A percentile compares a stretch with the other conserved stretches of the same genome.
phyloP scores from a whole-genome alignment of 2,113 vertebrate genomes.

The Tragulus kanchil region DNA sequence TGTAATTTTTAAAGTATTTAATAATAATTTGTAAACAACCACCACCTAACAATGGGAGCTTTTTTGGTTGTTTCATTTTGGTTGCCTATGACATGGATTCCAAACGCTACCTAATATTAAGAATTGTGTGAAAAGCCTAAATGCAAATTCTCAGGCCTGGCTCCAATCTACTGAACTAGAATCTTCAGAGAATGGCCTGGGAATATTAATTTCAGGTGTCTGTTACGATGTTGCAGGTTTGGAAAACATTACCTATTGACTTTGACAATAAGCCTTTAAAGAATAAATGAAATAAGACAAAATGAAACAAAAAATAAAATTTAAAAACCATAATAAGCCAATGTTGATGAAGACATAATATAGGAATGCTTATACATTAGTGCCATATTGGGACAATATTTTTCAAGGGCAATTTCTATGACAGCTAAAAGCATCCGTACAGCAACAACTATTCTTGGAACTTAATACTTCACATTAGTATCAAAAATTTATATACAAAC shows the following conservation, averaged over 20 bases:
- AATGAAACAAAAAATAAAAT: neutral
- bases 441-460: neutral
- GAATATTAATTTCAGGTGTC: neutral
- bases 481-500: neutral
- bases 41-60: neutral
- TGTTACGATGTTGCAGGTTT: neutral
- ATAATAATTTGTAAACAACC: neutral
- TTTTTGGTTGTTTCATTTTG: slow-evolving; percentile 13
- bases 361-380: neutral
- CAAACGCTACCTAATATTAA: neutral
- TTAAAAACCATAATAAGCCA: slow-evolving; percentile 8
- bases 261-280: neutral
- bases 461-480: neutral
- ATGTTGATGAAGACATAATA: neutral
- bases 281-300: slow-evolving; percentile 12
- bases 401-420: slow-evolving; percentile 41
- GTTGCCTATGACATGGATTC: neutral
- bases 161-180: neutral
- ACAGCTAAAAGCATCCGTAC: neutral
- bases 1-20: slow-evolving; percentile 15
- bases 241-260: neutral
- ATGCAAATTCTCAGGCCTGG: neutral
- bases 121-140: slow-evolving; percentile 10
- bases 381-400: neutral
- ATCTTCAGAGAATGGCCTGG: neutral